Evolutionary conservation across 2,797 vertebrate genomes (phyloP).

Genomic region (Craterocephalus amniculus): DNA sequence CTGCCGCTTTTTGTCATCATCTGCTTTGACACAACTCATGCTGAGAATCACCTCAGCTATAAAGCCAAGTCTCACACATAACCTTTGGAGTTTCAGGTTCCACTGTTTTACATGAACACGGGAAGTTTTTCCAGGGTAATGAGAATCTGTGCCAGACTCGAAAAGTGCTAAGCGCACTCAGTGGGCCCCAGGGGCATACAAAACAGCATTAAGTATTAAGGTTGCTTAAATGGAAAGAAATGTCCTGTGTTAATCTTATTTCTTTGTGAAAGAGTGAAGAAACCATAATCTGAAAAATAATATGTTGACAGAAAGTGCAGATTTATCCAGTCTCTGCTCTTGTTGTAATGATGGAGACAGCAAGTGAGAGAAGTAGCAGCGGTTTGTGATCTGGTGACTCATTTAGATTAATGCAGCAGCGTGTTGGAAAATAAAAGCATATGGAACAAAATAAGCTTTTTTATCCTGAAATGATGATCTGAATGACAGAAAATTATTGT

Average conservation of each 20-base stretch:
- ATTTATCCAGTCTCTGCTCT: conserved; percentile 8
- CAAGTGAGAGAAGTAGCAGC: conserved; percentile 5
- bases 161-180: conserved; percentile 57
- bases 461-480: background rate
- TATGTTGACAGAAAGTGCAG: conserved; percentile 48
- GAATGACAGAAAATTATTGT: background rate
- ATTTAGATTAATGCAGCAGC: background rate
- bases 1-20: conserved; percentile 12
- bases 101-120: conserved; percentile 63
- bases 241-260: conserved; percentile 72
- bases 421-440: background rate
- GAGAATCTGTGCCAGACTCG: conserved; percentile 60
- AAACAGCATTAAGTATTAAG: conserved; percentile 79
- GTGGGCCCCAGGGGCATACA: conserved; percentile 61
- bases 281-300: conserved; percentile 60
- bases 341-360: conserved; percentile 19
- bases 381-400: conserved; percentile 33
- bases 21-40: conserved; percentile 5
- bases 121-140: conserved; percentile 71
- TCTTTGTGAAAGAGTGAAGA: conserved; percentile 43
- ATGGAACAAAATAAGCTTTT: background rate
- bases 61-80: conserved; percentile 30
- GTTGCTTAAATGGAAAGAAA: conserved; percentile 67
- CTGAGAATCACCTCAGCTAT: conserved; percentile 6
- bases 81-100: conserved; percentile 47